Evolutionary conservation across 2,113 vertebrate species (phyloP).

Genomic region (Oncorhynchus gorbuscha): DNA sequence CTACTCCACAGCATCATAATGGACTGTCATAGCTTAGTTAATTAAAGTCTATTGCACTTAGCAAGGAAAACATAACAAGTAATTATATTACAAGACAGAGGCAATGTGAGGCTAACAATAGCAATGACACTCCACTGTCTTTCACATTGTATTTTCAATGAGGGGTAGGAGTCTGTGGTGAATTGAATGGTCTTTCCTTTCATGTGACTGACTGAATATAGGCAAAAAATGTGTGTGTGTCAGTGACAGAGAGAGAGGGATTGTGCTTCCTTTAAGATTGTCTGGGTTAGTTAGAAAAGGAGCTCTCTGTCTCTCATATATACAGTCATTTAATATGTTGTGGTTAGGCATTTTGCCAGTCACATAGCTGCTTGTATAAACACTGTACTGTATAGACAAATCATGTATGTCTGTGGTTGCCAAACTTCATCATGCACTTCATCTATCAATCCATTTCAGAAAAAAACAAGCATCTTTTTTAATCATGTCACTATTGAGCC

Average conservation of each 20-base stretch:
- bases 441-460: too few species aligned
- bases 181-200: not conserved
- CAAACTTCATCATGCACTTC: not conserved
- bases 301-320: too few species aligned
- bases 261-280: too few species aligned
- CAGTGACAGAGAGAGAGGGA: not conserved
- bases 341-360: too few species aligned
- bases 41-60: constrained; percentile 38
- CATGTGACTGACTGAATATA: not conserved
- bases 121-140: constrained; percentile 58
- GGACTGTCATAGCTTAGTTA: constrained; percentile 29
- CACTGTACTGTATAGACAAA: too few species aligned
- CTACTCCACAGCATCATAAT: not conserved
- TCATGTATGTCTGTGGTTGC: too few species aligned
- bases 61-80: constrained; percentile 51
- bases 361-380: not conserved
- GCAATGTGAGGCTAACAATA: constrained; percentile 75
- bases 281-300: too few species aligned
- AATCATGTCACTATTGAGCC: too few species aligned
- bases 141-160: constrained; percentile 42
- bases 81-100: constrained; percentile 67
- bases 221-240: not conserved
- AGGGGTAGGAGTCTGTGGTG: too few species aligned
- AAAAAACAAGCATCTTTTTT: too few species aligned
- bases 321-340: too few species aligned